Evolutionary conservation across 2,797 vertebrate species (phyloP).

Genomic region (Brachymystax lenok): DNA sequence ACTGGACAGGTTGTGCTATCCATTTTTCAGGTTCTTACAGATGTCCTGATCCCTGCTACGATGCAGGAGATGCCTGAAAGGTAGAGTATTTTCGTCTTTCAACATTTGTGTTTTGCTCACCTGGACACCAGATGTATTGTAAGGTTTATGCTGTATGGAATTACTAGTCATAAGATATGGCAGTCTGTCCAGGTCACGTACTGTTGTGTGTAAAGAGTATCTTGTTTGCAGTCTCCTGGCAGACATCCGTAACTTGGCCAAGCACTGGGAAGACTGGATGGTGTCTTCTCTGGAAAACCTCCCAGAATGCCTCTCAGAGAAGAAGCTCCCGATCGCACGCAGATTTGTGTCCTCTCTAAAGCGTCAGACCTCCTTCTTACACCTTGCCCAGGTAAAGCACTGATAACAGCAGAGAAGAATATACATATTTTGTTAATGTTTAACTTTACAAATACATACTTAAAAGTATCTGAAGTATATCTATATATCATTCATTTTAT

Average conservation of each 20-base stretch:
- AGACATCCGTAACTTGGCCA: conserved; percentile 96
- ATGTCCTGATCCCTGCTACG: conserved; percentile 96
- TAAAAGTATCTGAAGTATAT: not conserved
- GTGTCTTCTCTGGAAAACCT: conserved; percentile 94
- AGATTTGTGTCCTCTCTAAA: conserved; percentile 94
- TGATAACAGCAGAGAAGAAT: not conserved
- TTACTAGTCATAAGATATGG: not conserved
- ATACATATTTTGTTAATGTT: not conserved
- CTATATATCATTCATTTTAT: not conserved
- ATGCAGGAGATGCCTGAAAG: conserved; percentile 99
- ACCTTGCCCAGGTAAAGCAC: conserved; percentile 89
- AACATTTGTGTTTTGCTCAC: too few relatives aligned
- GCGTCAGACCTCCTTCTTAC: conserved; percentile 94
- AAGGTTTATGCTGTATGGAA: not conserved
- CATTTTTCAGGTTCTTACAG: conserved; percentile 88
- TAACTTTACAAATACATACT: not conserved
- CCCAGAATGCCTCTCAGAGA: conserved; percentile 87
- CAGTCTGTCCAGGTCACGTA: not conserved
- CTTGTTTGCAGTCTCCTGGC: conserved; percentile 84
- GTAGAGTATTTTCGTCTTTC: conserved; percentile 62
- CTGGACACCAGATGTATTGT: too few relatives aligned
- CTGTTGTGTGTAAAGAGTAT: conserved; percentile 18
- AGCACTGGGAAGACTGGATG: conserved; percentile 98
- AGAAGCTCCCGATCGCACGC: conserved; percentile 91
- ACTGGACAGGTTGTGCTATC: not conserved